phyloP scores from a whole-genome alignment of 2,113 vertebrate species.

The Ariopsis seemanni region DNA sequence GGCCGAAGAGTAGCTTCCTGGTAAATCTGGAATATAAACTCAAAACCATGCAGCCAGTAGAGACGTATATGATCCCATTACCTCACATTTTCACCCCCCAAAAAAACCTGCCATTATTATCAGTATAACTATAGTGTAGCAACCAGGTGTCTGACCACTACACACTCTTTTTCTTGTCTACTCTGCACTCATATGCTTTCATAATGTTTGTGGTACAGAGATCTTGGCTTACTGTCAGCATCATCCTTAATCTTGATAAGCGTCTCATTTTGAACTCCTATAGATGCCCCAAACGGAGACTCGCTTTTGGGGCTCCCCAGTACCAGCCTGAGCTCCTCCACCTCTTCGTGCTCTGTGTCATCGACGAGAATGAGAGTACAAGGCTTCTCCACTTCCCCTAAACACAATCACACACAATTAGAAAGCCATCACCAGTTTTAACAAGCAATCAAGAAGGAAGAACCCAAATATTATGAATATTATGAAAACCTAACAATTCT shows the following conservation, averaged over 20 bases:
- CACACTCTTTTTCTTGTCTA: background rate
- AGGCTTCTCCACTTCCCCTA: constrained; percentile 88
- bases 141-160: background rate
- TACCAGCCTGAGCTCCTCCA: constrained; percentile 88
- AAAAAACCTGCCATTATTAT: background rate
- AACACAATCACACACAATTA: background rate
- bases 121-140: background rate
- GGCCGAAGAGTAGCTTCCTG: background rate
- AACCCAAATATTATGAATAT: no score
- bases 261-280: constrained; percentile 87
- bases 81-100: background rate
- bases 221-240: constrained; percentile 81
- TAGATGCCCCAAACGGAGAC: constrained; percentile 84
- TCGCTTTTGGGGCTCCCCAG: constrained; percentile 85
- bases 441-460: background rate
- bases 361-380: constrained; percentile 81
- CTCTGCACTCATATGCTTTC: background rate
- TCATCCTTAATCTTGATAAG: constrained; percentile 87
- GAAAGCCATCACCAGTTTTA: background rate
- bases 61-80: background rate
- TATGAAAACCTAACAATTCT: background rate
- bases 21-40: background rate
- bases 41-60: background rate
- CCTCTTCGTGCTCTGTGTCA: constrained; percentile 82
- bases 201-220: background rate